Percentiles rank a stretch among this genome's conserved stretches.
These are phyloP conservation scores for Oppia nitens DNA, from an alignment of 1,140 invertebrate species.

Conservation along the genomic window DNA sequence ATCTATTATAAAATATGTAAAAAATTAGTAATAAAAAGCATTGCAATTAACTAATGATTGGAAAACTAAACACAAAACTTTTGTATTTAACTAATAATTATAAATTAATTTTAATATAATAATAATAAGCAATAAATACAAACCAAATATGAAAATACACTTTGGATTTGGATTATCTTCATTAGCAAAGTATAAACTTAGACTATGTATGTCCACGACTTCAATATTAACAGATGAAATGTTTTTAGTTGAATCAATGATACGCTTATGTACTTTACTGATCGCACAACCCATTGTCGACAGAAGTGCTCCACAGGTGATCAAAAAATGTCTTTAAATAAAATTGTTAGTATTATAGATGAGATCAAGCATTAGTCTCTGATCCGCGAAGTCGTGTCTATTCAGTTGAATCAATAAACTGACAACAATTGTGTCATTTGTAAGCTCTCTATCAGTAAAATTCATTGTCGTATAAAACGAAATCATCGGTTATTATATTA, in stretches of 20 bases:
- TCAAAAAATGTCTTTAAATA: not conserved
- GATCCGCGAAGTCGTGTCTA: not conserved
- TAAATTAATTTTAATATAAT: no score
- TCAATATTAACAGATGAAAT: not conserved
- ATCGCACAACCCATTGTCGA: conserved; percentile 16
- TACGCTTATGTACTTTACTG: conserved; percentile 4
- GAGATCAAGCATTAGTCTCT: not conserved
- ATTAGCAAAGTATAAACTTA: conserved; percentile 1
- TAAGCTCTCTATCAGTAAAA: not conserved
- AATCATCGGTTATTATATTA: no score
- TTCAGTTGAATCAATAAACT: not conserved
- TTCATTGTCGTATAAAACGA: not conserved
- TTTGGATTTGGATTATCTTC: conserved; percentile 10
- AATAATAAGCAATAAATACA: conserved; percentile 3
- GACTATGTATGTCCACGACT: not conserved
- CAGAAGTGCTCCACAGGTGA: not conserved
- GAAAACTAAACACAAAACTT: no score
- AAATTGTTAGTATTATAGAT: not conserved
- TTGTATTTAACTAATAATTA: no score
- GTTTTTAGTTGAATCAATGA: conserved; percentile 7
- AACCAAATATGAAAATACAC: conserved; percentile 17
- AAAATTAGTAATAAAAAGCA: no score
- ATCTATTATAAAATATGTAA: no score
- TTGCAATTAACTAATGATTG: no score
- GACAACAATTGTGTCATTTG: not conserved